Evolutionary conservation across 2,113 vertebrate genomes (phyloP), one percentile per base, ranked within the genome.

Genomic region (Phalacrocorax brasilianus): DNA sequence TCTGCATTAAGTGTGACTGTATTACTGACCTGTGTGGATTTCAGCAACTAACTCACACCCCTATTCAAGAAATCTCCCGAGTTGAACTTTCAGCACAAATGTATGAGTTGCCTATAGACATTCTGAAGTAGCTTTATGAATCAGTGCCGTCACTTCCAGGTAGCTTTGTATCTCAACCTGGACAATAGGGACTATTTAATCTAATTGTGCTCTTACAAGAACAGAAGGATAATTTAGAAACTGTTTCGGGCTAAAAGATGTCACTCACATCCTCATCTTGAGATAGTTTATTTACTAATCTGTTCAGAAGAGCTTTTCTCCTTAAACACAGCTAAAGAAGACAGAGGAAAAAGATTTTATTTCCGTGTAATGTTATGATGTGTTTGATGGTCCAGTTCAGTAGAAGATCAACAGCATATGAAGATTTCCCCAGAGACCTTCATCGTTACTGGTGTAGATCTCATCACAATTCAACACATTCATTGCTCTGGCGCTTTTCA

Each of bases 401-500:
- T 24, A 81, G 62, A 85, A 96, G 67, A 93, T 94, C 79, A 96
- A 94, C 88, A 84, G 45, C 74, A 79, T 65, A 85, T 56, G 63
- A 88, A 92, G 44, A 92, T 95, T 97, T 95, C 94, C 94, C 53
- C 30, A 40, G 45, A 95, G 88, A 86, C 62, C 18, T 74, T 85
- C 27, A 11, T 75, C 10, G 0, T 91, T 95, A 92, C 85, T 94
- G 88, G 71, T 88, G 53, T 94, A 95, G 88, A 81, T 92, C 95
- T 93, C 89, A 94, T 95, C 93, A 89, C 85, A 96, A 75, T 95
- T 94, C 89, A 65, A 92, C 83, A 95, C 77, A 88, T 95, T 95
- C 93, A 96, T 97, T 91, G 89, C 83, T 91, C 85, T 92, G 63
- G 76, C 2, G 38, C 74, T 95, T 97, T 96, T 94, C 92, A 95